A percentile compares a stretch with the other conserved stretches of the same genome.
phyloP scores from a whole-genome alignment of 2,888 invertebrate genomes.

The Aphidoletes aphidimyza region DNA sequence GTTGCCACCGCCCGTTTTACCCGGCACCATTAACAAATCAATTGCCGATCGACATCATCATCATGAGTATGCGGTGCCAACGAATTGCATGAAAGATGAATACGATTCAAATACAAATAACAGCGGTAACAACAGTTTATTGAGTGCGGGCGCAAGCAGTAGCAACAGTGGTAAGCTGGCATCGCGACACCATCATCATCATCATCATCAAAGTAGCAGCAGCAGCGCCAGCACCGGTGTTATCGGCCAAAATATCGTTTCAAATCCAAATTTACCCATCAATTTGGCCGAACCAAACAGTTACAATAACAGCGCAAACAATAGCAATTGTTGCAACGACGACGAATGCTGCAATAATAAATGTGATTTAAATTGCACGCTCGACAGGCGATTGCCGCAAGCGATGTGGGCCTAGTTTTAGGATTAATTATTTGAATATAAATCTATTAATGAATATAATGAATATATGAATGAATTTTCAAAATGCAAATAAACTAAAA shows the following conservation, averaged over 20 bases:
- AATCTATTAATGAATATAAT: not conserved
- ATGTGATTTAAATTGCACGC: conserved; percentile 56
- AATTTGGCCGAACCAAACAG: conserved; percentile 1
- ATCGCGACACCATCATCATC: not conserved
- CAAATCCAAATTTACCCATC: not conserved
- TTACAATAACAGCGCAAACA: conserved; percentile 50
- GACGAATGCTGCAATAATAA: conserved; percentile 53
- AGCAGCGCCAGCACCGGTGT: not conserved
- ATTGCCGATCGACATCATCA: conserved; percentile 61
- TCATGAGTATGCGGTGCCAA: conserved; percentile 66
- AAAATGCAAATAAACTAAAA: not conserved
- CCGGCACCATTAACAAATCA: conserved; percentile 59
- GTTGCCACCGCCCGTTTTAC: conserved; percentile 59
- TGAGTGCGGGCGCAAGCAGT: not conserved
- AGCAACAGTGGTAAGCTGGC: not conserved
- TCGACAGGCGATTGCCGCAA: conserved; percentile 56
- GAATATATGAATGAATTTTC: too few relatives aligned
- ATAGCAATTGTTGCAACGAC: conserved; percentile 54
- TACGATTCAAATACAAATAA: conserved; percentile 56
- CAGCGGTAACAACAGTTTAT: conserved; percentile 36
- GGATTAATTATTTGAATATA: not conserved
- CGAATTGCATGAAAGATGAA: conserved; percentile 59
- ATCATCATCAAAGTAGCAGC: not conserved
- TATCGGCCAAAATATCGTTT: conserved; percentile 15
- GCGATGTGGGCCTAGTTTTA: conserved; percentile 56